Evolutionary conservation across 2,797 vertebrate genomes (phyloP), one percentile per base, ranked within the genome.

Genomic region (Leuciscus waleckii): DNA sequence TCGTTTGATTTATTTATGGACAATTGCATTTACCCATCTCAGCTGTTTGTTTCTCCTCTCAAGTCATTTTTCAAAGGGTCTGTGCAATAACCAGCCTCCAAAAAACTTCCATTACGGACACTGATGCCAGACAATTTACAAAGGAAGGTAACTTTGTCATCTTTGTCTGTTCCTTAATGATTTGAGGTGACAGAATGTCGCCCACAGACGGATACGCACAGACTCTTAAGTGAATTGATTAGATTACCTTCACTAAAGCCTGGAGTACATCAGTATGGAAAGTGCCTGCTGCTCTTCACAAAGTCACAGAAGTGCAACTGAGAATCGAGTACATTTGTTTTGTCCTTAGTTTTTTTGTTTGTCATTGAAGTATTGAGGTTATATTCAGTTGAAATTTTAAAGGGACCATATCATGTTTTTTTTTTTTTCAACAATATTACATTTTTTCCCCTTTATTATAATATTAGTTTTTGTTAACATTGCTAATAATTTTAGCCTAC

Each of bases 1-100:
- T 79, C 51, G 83, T 76, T 83, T 23, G 6, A 67, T 67, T 26
- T 67, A 83, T 77, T 88, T 51, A 73, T 77, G 79, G 76, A 63
- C 32, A 82, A n/a, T 83, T 83, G 73, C 32, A 37, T 79, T 81
- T 85, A 76, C 37, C 43, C 16, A 8, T 70, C 76, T 86, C 49
- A 35, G 85, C 43, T 37, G 37, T 86, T 82, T 86, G 74, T 82
- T 84, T 87, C 83, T 86, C 63, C 81, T 87, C 69, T 70, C n/a
- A 71, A 85, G 73, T 73, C 86, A 77, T 83, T 70, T 61, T 29
- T 39, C 73, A 19, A 54, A 79, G 51, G 80, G 77, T 83, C 56
- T 32, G 43, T 75, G 68, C 75, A 56, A 88, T 74, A 13, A 41
- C 58, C 13, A 29, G 39, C 67, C 75, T 84, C 77, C n/a, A 58